Evolutionary conservation across 2,888 invertebrate species (phyloP).

Genomic region (Corythucha ciliata): DNA sequence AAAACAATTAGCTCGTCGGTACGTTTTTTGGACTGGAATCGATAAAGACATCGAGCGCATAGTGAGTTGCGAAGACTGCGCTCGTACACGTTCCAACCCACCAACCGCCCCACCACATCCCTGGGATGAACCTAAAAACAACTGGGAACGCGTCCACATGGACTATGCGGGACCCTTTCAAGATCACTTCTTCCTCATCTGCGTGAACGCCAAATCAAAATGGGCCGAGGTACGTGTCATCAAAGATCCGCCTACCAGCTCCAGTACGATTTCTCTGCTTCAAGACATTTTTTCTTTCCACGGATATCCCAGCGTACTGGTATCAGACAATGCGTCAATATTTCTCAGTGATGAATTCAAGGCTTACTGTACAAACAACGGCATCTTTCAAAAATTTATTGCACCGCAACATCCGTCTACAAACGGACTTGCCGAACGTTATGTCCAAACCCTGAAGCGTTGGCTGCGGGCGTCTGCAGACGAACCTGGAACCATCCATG

Average conservation of each 20-base stretch:
- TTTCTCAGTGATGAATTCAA: too few species aligned
- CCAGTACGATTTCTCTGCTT: conserved; percentile 32
- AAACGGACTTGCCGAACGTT: too few species aligned
- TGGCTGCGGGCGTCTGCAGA: too few species aligned
- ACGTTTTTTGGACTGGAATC: conserved; percentile 12
- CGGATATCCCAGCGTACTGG: conserved; percentile 30
- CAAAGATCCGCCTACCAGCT: conserved; percentile 26
- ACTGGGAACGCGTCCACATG: conserved; percentile 15
- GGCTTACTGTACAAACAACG: too few species aligned
- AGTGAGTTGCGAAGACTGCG: conserved; percentile 23
- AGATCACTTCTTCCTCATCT: conserved; percentile 13
- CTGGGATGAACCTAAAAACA: conserved; percentile 35
- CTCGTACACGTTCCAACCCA: conserved; percentile 5
- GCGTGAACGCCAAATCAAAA: conserved; percentile 21
- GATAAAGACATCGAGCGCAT: conserved; percentile 14
- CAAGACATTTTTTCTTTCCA: conserved; percentile 20
- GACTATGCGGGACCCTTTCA: conserved; percentile 18
- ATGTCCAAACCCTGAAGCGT: too few species aligned
- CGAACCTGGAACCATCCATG: too few species aligned
- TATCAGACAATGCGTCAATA: conserved; percentile 23
- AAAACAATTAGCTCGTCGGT: conserved; percentile 12
- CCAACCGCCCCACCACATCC: conserved; percentile 34
- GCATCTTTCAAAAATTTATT: too few species aligned
- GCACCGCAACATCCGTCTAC: too few species aligned
- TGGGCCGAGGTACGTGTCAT: conserved; percentile 26